Base-by-base conservation (phyloP, 2,113 vertebrate genomes). In the Gasterosteus aculeatus region DNA sequence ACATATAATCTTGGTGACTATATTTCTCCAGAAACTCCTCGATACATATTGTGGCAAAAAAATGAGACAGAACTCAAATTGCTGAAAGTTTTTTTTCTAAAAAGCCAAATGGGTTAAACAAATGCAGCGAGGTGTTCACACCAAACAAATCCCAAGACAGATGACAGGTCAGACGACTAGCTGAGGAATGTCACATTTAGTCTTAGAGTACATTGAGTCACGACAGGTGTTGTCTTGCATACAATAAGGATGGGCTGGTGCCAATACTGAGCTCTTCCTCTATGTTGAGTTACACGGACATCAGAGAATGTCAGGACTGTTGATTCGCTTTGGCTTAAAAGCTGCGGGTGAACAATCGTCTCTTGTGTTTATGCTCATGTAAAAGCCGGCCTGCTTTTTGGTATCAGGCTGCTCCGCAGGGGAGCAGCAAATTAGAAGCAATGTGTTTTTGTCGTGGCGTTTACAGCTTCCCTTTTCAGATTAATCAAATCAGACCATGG, bases 401-500 rank as follows among this genome's bases (percentile, higher is more conserved):
- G 77, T 71, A 59, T 69, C 44, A 18, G 46, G 46, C 46, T 1
- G n/a, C 44, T 59, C 44, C 47, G 53, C 57, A 39, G 44, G 35
- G 35, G 61, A 72, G 57, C 51, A 53, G 39, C 69, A 75, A 72
- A 82, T 68, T 49, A 64, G 62, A 72, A 35, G 42, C 14, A 31
- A 42, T 46, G 51, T n/a, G 1, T 56, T 56, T 42, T 54, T 58
- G 9, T 12, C 2, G 3, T 58, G 61, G 46, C 5, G 4, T 54
- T 72, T 4, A 68, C 61, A 22, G 33, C 35, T 15, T 69, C 77
- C 69, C 65, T 77, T 71, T 80, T 47, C 77, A 64, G 35, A 67
- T 35, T 63, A 78, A 75, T 83, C 51, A 22, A 53, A 77, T 78
- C 66, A 77, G 56, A 66, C 61, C 61, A 63, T 79, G 81, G 66